Percentiles rank a stretch among this genome's conserved stretches.
These are phyloP conservation scores for Rhinophrynus dorsalis DNA, from an alignment of 2,797 vertebrate species.

Conservation along the genomic window DNA sequence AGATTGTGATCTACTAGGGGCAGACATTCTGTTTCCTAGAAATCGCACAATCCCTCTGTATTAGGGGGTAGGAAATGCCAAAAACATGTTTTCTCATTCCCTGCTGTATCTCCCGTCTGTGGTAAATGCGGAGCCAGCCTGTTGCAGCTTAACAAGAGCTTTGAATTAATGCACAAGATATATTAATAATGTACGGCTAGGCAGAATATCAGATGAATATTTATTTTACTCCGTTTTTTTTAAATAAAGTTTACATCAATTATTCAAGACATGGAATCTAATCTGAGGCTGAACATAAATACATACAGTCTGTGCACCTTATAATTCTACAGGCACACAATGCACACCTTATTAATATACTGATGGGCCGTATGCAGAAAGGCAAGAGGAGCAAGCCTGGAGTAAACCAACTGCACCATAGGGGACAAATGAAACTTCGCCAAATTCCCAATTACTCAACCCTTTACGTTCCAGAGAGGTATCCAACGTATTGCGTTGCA, in stretches of 20 bases:
- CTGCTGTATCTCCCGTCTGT: background rate
- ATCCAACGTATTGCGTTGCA: too few relatives aligned
- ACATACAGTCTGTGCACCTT: background rate
- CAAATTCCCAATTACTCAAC: too few relatives aligned
- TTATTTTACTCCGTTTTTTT: conserved; percentile 39
- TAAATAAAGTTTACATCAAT: conserved; percentile 46
- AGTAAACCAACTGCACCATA: too few relatives aligned
- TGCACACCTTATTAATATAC: background rate
- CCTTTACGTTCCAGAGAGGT: too few relatives aligned
- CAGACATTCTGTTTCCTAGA: too few relatives aligned
- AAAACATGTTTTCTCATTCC: background rate
- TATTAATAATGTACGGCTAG: conserved; percentile 35
- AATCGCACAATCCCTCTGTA: too few relatives aligned
- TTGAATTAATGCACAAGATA: conserved; percentile 30
- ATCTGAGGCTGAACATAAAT: conserved; percentile 29
- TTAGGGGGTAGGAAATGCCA: background rate
- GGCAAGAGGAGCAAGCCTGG: too few relatives aligned
- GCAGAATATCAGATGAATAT: conserved; percentile 43
- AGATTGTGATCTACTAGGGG: too few relatives aligned
- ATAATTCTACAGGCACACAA: background rate
- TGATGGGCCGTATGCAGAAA: background rate
- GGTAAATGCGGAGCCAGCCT: background rate
- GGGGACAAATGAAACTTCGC: too few relatives aligned
- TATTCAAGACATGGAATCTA: conserved; percentile 31
- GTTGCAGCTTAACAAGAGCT: conserved; percentile 24